Conservation (phyloP, 1,140 invertebrate genomes). For the Prorops nasuta region DNA sequence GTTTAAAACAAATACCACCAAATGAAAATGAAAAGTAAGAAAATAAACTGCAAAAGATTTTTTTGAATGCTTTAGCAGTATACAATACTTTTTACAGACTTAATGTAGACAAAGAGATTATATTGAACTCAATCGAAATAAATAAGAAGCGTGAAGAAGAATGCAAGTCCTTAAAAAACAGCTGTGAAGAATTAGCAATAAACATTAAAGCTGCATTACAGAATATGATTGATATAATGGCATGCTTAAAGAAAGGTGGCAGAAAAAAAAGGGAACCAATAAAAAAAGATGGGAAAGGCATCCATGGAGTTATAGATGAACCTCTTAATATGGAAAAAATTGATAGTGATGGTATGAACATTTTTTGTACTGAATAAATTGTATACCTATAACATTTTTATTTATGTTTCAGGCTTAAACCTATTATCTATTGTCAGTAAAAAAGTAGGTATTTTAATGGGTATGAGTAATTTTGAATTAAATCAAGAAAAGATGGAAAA, state of each 20-base stretch:
- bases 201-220: conserved; percentile 42
- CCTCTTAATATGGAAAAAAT: conserved; percentile 19
- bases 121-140: conserved; percentile 48
- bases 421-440: conserved; percentile 33
- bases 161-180: conserved; percentile 30
- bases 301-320: conserved; percentile 1
- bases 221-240: conserved; percentile 41
- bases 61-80: neutral
- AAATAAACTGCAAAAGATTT: conserved; percentile 8
- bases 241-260: conserved; percentile 17
- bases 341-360: conserved; percentile 33
- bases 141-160: conserved; percentile 51
- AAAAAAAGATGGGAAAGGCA: conserved; percentile 6
- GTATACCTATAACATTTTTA: neutral
- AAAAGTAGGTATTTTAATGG: conserved; percentile 32
- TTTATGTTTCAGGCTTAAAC: conserved; percentile 32
- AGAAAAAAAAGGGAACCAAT: conserved; percentile 7
- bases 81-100: conserved; percentile 43
- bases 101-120: conserved; percentile 53
- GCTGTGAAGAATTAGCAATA: conserved; percentile 37
- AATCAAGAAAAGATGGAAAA: conserved; percentile 30
- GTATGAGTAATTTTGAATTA: conserved; percentile 38
- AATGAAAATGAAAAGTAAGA: conserved; percentile 25
- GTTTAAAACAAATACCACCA: conserved; percentile 59
- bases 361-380: neutral